These are phyloP conservation scores for Epinotia ramella DNA, from an alignment of 2,888 invertebrate genomes.

Conservation along the genomic window DNA sequence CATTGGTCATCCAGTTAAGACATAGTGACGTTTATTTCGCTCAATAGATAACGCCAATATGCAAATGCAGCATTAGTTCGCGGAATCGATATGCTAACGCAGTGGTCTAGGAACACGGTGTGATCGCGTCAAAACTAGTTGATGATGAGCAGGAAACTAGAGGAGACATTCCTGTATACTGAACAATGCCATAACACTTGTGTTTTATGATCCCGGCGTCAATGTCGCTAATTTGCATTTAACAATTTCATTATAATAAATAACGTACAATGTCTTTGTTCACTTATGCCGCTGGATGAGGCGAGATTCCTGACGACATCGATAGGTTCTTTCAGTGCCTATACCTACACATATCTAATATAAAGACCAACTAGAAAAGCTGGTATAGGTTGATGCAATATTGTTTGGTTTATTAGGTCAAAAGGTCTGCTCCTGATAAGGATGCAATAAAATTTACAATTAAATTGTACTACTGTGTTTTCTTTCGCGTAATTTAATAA, in stretches of 20 bases:
- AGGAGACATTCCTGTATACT: slow-evolving; percentile 71
- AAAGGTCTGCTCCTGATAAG: slow-evolving; percentile 16
- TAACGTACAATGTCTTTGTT: slow-evolving; percentile 38
- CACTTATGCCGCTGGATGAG: slow-evolving; percentile 19
- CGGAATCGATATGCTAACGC: slow-evolving; percentile 40
- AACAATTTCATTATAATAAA: slow-evolving; percentile 44
- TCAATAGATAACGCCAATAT: slow-evolving; percentile 8
- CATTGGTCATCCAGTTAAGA: background rate
- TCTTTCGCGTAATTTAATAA: background rate
- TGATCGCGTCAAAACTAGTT: slow-evolving; percentile 51
- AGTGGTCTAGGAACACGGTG: slow-evolving; percentile 38
- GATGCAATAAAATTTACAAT: slow-evolving; percentile 22
- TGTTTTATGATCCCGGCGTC: slow-evolving; percentile 64
- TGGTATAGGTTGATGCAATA: slow-evolving; percentile 12
- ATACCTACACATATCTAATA: slow-evolving; percentile 1
- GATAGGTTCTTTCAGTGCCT: background rate
- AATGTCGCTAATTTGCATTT: slow-evolving; percentile 45
- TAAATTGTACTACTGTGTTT: background rate
- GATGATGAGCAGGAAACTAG: slow-evolving; percentile 72
- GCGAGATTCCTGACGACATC: slow-evolving; percentile 8
- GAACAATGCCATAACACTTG: slow-evolving; percentile 68
- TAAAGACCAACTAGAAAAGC: slow-evolving; percentile 13
- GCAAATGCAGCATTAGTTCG: slow-evolving; percentile 22
- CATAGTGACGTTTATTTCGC: background rate
- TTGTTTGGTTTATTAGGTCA: slow-evolving; percentile 32